phyloP scores from a whole-genome alignment of 2,113 vertebrate species.

The Vidua chalybeata region DNA sequence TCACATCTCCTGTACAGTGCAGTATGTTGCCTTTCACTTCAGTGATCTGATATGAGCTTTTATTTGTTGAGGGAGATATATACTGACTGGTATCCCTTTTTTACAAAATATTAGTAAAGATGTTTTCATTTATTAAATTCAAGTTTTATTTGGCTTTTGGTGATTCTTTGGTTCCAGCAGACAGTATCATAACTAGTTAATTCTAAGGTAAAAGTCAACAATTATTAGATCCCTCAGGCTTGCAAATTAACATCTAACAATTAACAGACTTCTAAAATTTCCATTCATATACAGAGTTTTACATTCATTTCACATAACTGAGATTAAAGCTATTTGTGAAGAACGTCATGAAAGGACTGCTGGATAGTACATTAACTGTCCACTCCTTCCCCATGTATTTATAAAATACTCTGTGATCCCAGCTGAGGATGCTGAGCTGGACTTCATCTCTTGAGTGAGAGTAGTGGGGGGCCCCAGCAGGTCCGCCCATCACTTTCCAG shows the following conservation, averaged over 20 bases:
- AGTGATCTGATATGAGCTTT: not conserved
- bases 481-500: fast-evolving
- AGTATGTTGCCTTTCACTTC: not conserved
- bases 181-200: not conserved
- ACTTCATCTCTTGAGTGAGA: not conserved
- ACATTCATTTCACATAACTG: not conserved
- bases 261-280: not conserved
- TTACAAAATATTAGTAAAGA: not conserved
- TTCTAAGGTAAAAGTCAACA: not conserved
- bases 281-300: not conserved
- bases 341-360: not conserved
- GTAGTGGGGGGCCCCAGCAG: fast-evolving
- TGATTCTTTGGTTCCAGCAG: not conserved
- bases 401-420: not conserved
- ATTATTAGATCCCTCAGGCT: not conserved
- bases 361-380: not conserved
- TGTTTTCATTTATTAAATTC: not conserved
- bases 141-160: not conserved
- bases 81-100: not conserved
- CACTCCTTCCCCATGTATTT: not conserved
- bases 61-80: not conserved
- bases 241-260: not conserved
- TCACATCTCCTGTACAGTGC: not conserved
- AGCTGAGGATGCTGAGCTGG: not conserved
- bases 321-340: not conserved